Percentiles rank a stretch among this genome's conserved stretches.
phyloP scores from a whole-genome alignment of 2,888 invertebrate genomes.

The Athalia circularis region DNA sequence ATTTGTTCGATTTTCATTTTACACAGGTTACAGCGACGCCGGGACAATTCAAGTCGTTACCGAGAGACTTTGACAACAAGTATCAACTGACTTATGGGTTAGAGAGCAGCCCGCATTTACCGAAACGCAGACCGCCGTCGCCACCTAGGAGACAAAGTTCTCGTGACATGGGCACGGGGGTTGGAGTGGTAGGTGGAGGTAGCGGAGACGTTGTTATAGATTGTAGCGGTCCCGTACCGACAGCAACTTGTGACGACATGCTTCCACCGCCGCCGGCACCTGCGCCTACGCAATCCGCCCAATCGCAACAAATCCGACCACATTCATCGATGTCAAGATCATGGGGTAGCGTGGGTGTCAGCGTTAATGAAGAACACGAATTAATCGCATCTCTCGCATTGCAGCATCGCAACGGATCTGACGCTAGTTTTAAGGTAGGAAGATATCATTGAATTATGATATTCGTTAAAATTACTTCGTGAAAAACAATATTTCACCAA shows the following conservation, averaged over 20 bases:
- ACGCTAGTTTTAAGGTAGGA: conserved; percentile 88
- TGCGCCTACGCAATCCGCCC: conserved; percentile 80
- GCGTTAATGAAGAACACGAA: conserved; percentile 72
- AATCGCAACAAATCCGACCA: conserved; percentile 75
- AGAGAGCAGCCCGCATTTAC: conserved; percentile 82
- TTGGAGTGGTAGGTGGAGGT: conserved; percentile 55
- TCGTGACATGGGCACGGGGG: conserved; percentile 61
- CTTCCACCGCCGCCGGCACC: conserved; percentile 79
- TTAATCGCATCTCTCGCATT: conserved; percentile 74
- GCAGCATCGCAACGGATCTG: conserved; percentile 84
- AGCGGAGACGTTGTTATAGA: conserved; percentile 71
- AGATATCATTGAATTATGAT: conserved; percentile 15
- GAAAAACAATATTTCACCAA: neutral
- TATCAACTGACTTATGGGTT: conserved; percentile 74
- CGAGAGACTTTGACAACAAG: conserved; percentile 76
- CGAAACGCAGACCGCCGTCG: conserved; percentile 87
- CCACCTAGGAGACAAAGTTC: conserved; percentile 85
- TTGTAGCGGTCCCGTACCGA: conserved; percentile 73
- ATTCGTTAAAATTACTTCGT: no score
- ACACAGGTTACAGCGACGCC: conserved; percentile 70
- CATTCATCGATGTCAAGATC: conserved; percentile 77
- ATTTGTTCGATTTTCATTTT: neutral
- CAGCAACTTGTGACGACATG: conserved; percentile 72
- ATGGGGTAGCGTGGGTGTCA: conserved; percentile 75
- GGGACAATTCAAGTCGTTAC: conserved; percentile 76